These are phyloP conservation scores for Calameuta idolon DNA, from an alignment of 2,888 invertebrate genomes.

Conservation along the genomic window DNA sequence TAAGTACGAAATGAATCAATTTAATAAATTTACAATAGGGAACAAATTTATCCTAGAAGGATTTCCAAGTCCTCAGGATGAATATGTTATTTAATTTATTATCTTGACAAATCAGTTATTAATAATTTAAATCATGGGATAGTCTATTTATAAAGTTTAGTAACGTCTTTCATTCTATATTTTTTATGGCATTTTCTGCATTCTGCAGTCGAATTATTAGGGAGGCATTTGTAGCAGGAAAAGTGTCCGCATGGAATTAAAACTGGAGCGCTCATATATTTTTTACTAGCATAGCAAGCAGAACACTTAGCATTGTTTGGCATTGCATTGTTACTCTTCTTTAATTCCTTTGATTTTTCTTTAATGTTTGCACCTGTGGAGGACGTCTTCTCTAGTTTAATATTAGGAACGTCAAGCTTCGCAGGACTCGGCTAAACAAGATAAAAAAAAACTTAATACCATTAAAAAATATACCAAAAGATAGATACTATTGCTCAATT, in stretches of 20 bases:
- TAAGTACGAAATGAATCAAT: neutral
- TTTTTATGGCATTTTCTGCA: slow-evolving; percentile 29
- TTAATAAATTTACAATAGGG: neutral
- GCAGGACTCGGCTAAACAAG: neutral
- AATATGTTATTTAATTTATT: neutral
- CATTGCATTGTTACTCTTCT: neutral
- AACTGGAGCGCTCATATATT: slow-evolving; percentile 19
- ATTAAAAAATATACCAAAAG: neutral
- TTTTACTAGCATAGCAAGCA: slow-evolving; percentile 20
- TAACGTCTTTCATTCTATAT: slow-evolving; percentile 26
- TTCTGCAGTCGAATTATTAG: slow-evolving; percentile 5
- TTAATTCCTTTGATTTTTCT: neutral
- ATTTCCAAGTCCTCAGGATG: neutral
- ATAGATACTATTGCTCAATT: neutral
- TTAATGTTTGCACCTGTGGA: neutral
- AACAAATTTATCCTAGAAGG: neutral
- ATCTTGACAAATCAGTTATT: neutral
- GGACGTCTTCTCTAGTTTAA: neutral
- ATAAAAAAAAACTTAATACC: neutral
- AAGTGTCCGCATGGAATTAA: slow-evolving; percentile 29
- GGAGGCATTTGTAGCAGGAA: slow-evolving; percentile 32
- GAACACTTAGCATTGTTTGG: slow-evolving; percentile 12
- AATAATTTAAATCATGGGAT: neutral
- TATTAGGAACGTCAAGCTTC: neutral
- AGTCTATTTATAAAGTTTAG: slow-evolving; percentile 10